Base-by-base conservation (phyloP, 1,140 invertebrate genomes). In the Drosophila bocqueti region DNA sequence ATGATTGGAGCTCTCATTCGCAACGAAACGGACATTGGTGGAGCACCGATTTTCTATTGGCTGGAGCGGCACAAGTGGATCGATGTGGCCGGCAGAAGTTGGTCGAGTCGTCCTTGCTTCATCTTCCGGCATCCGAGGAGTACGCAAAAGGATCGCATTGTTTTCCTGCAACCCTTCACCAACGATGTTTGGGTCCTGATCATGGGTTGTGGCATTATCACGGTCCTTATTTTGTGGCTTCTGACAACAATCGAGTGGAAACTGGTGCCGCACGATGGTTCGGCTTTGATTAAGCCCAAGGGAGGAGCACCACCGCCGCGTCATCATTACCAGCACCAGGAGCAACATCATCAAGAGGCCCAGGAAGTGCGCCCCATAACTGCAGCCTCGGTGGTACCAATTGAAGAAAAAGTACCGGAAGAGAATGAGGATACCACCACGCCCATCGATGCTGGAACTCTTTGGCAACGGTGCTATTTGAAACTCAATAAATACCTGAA, bases 111-210 rank as follows among this genome's bases (percentile, higher is more conserved):
- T 60, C 93, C 94, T 3, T 94, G 93, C 58, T 95, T 96, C 69
- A 94, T 96, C 42, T 95, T 96, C 67, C 94, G 95, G 8, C 95
- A 96, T 92, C 95, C 95, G 0, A 94, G 95, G 72, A 95, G 95
- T 3, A 94, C 93, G 4, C 94, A 93, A 77, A 93, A 94, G 18
- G 92, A 95, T 75, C 93, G 93, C 59, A 95, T 95, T 67, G 94
- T 95, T 21, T 96, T 95, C 68, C 91, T 94, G 0, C 93, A 94
- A 36, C 95, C 95, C 0, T 93, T 96, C 24, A 93, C 93, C 2
- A 75, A 82, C 15, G 79, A 91, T 18, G 94, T 95, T 21, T 96
- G 95, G 95, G 89, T 94, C 10, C 91, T 93, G 45, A 93, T 94
- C 10, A 61, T 94, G 11, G 73, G 83, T 2, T 79, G 94, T 29